phyloP scores from a whole-genome alignment of 2,113 vertebrate genomes.

The Tapirus terrestris region DNA sequence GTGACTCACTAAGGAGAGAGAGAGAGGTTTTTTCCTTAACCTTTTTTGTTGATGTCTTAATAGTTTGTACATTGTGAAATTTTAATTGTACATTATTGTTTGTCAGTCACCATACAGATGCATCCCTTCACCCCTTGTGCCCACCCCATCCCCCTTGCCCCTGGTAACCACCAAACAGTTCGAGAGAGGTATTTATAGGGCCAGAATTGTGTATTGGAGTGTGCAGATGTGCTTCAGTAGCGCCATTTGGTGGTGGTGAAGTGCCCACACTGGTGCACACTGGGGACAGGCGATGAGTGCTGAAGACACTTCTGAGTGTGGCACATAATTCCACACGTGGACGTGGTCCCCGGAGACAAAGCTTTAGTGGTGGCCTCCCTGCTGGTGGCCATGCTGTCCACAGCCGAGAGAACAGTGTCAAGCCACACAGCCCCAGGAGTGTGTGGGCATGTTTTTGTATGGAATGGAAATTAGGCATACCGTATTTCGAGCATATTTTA shows the following conservation, averaged over 20 bases:
- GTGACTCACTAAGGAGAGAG: background rate
- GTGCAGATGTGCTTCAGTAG: too few relatives aligned
- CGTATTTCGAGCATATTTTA: background rate
- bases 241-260: background rate
- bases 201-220: background rate
- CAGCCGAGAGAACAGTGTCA: background rate
- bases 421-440: background rate
- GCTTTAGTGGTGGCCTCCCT: background rate
- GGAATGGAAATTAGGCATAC: background rate
- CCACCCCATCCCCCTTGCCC: too few relatives aligned
- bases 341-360: background rate
- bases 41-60: too few relatives aligned
- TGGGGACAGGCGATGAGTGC: background rate
- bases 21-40: too few relatives aligned
- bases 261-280: background rate
- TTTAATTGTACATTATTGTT: too few relatives aligned
- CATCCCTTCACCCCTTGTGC: too few relatives aligned
- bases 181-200: background rate
- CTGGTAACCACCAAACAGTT: too few relatives aligned
- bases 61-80: too few relatives aligned
- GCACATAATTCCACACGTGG: fast-evolving
- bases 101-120: too few relatives aligned
- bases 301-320: background rate
- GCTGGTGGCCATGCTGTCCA: background rate
- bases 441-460: background rate